Evolutionary conservation across 64 coral and sea anemone species (phyloP).

Genomic region (Pocillopora damicornis): DNA sequence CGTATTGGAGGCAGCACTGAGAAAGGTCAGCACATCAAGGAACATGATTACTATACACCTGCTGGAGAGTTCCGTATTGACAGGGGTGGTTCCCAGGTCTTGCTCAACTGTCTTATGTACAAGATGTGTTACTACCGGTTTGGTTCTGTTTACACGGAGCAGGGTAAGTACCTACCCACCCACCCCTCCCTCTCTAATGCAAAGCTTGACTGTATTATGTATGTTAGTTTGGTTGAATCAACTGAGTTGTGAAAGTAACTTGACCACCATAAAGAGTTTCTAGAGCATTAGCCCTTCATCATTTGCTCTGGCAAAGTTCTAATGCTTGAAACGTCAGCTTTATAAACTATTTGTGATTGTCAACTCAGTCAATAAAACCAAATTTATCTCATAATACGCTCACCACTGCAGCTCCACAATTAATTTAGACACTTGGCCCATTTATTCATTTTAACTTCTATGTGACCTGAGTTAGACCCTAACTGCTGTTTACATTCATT

Average conservation of each 20-base stretch:
- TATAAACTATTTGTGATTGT: too few species aligned
- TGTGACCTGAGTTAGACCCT: not conserved
- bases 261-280: too few species aligned
- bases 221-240: too few species aligned
- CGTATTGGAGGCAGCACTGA: constrained; percentile 97
- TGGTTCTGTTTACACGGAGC: constrained; percentile 95
- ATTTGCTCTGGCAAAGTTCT: too few species aligned
- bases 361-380: too few species aligned
- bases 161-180: constrained; percentile 52
- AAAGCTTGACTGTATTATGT: not conserved
- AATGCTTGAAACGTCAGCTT: too few species aligned
- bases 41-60: constrained; percentile 93
- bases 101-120: constrained; percentile 98
- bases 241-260: too few species aligned
- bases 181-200: not conserved
- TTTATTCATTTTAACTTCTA: not conserved
- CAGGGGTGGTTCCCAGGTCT: constrained; percentile 82
- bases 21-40: constrained; percentile 92
- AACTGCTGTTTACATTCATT: not conserved
- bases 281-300: too few species aligned
- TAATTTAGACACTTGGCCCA: too few species aligned
- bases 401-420: too few species aligned
- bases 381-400: too few species aligned
- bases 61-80: constrained; percentile 96
- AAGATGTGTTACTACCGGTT: constrained; percentile 99